Conservation (phyloP, 2,113 vertebrate species). For the Plestiodon gilberti region DNA sequence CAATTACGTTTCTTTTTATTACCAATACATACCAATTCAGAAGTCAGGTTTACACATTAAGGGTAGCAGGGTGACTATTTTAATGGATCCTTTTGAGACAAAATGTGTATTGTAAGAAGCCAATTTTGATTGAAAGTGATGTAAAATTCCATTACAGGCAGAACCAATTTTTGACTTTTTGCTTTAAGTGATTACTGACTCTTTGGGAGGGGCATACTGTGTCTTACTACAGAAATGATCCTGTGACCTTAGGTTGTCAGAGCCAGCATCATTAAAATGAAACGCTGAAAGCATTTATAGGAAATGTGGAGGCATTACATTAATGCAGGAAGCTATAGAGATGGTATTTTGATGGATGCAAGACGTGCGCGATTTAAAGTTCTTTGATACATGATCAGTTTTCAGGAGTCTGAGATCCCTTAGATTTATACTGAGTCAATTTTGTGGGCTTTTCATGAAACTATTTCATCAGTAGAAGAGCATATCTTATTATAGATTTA, state of each 20-base stretch:
- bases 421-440: background rate
- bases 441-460: background rate
- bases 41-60: conserved; percentile 2
- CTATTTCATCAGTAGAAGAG: background rate
- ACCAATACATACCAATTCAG: background rate
- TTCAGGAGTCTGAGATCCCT: background rate
- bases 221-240: background rate
- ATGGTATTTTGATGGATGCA: background rate
- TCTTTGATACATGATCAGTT: background rate
- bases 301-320: background rate
- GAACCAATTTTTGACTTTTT: background rate
- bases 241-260: conserved; percentile 21
- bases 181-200: conserved; percentile 4
- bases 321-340: background rate
- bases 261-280: background rate
- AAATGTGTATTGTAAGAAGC: background rate
- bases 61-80: background rate
- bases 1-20: background rate
- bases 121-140: conserved; percentile 7
- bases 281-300: conserved; percentile 18
- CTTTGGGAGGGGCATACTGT: background rate
- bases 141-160: background rate
- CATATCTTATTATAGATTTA: background rate
- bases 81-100: background rate
- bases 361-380: background rate